Base-by-base conservation (phyloP, 2,888 invertebrate species). In the Deilephila elpenor region DNA sequence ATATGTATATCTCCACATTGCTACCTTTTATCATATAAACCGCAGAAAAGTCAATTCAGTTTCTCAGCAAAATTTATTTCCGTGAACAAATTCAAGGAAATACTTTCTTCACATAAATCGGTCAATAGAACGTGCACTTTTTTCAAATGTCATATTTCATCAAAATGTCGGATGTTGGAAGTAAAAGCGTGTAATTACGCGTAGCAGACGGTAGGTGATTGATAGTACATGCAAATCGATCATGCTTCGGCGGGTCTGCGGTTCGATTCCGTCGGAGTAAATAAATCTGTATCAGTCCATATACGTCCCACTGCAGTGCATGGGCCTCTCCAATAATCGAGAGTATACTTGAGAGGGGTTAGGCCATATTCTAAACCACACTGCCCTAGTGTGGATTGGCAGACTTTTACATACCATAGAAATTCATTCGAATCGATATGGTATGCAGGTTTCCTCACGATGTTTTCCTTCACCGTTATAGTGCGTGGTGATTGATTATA, bases 151-250 rank as follows among this genome's bases (percentile, higher is more conserved):
- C 51, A 51, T 64, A 64, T 44, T 17, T 64, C 44, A 25, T 67
- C 67, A 20, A 67, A 67, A 67, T 67, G 67, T 67, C 67, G 67
- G 67, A 51, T 51, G 67, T 25, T 17, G 17, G 67, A 51, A 67
- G 67, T 51, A 67, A 67, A 67, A 67, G 67, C 67, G 67, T 51
- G 51, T 25, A 67, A 67, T 51, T 67, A 67, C 25, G n/a, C 51
- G 44, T 51, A 17, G 25, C 67, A 1, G 44, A 20, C 44, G 64
- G 25, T 20, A 25, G 11, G 25, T 19, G 67, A 67, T 67, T 51
- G 44, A 67, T 67, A 51, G 51, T 51, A 44, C 14, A 67, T 67
- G 67, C 67, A 51, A 67, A 67, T 67, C 44, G 6, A 44, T 25
- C 51, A 51, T 51, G 67, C 67, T 25, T 44, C 67, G 67, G 20